These are phyloP conservation scores for Scelioninae gen. 1 DNA, from an alignment of 2,888 invertebrate genomes.

Conservation along the genomic window DNA sequence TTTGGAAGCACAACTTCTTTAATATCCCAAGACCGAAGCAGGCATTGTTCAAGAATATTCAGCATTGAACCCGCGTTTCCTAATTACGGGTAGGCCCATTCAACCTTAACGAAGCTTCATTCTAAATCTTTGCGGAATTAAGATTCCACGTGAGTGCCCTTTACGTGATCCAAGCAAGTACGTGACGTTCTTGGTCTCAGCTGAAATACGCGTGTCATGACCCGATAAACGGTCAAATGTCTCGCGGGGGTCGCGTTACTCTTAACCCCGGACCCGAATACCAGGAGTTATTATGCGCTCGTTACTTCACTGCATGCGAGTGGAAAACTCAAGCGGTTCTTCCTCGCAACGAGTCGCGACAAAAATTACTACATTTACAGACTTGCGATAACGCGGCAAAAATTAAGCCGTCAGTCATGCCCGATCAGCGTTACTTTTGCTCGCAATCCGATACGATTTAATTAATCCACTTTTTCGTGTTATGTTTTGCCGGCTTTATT, in stretches of 20 bases:
- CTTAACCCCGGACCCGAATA: constrained; percentile 21
- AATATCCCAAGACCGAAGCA: constrained; percentile 4
- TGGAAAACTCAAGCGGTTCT: no score
- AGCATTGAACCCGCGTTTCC: constrained; percentile 34
- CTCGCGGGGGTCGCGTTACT: constrained; percentile 35
- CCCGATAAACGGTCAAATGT: constrained; percentile 46
- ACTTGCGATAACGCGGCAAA: constrained; percentile 40
- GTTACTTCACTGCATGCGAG: no score
- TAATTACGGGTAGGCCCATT: constrained; percentile 59
- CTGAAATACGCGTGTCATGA: constrained; percentile 62
- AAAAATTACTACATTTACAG: constrained; percentile 36
- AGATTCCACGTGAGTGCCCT: constrained; percentile 61
- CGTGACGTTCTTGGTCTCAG: constrained; percentile 45
- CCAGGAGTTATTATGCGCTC: constrained; percentile 25
- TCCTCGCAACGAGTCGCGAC: constrained; percentile 26
- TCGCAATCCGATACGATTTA: constrained; percentile 40
- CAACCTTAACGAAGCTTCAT: constrained; percentile 62
- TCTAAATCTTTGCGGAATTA: constrained; percentile 61
- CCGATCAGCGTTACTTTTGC: constrained; percentile 29
- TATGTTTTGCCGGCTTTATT: constrained; percentile 13
- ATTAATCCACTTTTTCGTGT: constrained; percentile 49
- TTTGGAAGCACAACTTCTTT: no score
- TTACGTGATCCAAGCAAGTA: constrained; percentile 49
- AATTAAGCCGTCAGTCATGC: constrained; percentile 54
- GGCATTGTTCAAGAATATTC: constrained; percentile 40